Evolutionary conservation across 2,797 vertebrate genomes (phyloP).

Genomic region (Sitta carolinensis): DNA sequence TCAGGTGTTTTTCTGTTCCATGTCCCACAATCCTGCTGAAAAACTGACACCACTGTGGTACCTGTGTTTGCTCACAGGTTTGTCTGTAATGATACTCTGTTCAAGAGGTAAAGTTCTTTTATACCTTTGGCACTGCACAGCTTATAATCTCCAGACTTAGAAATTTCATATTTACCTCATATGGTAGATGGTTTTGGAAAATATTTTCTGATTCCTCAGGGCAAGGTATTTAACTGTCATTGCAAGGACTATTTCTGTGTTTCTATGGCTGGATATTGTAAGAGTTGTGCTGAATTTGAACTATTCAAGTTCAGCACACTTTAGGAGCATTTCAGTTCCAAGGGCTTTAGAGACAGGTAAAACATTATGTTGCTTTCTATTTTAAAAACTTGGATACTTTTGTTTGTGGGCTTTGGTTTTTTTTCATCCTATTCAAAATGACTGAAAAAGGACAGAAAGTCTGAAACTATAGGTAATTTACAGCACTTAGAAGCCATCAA

Average conservation of each 20-base stretch:
- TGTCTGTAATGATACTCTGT: background rate
- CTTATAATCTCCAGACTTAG: background rate
- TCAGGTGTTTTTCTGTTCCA: background rate
- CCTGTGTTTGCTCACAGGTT: background rate
- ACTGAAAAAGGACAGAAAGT: background rate
- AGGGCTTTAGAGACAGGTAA: background rate
- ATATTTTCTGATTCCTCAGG: background rate
- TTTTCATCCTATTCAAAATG: background rate
- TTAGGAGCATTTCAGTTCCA: background rate
- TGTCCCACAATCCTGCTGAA: background rate
- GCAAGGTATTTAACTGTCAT: background rate
- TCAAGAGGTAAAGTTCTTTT: background rate
- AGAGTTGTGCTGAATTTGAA: background rate
- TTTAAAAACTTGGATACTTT: background rate
- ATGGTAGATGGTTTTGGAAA: background rate
- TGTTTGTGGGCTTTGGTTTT: background rate
- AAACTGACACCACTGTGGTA: background rate
- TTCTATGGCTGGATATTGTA: background rate
- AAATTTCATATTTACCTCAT: background rate
- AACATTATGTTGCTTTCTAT: background rate
- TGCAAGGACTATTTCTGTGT: background rate
- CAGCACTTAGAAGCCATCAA: background rate
- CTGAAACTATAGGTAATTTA: background rate
- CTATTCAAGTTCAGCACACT: background rate
- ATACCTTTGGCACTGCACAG: background rate